These are phyloP conservation scores for Pangasius macronema DNA, from an alignment of 2,797 vertebrate species.

Conservation along the genomic window DNA sequence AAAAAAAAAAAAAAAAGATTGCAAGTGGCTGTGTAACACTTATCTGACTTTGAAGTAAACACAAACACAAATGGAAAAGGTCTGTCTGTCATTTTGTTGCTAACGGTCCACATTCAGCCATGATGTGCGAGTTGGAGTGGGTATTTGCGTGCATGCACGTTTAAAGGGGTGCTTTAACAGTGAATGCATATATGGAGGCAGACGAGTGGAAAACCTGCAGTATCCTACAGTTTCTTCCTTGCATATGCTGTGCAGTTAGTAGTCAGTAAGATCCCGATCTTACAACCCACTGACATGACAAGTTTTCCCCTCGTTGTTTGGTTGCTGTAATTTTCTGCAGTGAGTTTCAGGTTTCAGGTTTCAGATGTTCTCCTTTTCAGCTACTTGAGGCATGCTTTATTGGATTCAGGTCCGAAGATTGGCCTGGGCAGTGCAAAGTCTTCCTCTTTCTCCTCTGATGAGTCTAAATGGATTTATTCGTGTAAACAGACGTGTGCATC, in stretches of 20 bases:
- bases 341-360: neutral
- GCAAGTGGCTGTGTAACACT: constrained; percentile 34
- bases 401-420: neutral
- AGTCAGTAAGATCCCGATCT: neutral
- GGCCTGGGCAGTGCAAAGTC: neutral
- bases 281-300: neutral
- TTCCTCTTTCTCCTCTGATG: neutral
- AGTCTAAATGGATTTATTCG: neutral
- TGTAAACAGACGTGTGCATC: neutral
- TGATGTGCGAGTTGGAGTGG: neutral
- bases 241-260: neutral
- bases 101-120: neutral
- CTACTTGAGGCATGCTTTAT: neutral
- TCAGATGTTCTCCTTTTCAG: neutral
- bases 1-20: neutral
- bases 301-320: neutral
- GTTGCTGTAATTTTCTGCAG: neutral
- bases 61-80: neutral
- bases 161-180: neutral
- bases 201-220: neutral
- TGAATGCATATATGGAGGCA: neutral
- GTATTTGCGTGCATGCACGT: neutral
- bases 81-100: neutral
- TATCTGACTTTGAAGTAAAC: constrained; percentile 33
- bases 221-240: neutral